Base-by-base conservation (phyloP, 2,888 invertebrate genomes). In the Therioaphis trifolii region DNA sequence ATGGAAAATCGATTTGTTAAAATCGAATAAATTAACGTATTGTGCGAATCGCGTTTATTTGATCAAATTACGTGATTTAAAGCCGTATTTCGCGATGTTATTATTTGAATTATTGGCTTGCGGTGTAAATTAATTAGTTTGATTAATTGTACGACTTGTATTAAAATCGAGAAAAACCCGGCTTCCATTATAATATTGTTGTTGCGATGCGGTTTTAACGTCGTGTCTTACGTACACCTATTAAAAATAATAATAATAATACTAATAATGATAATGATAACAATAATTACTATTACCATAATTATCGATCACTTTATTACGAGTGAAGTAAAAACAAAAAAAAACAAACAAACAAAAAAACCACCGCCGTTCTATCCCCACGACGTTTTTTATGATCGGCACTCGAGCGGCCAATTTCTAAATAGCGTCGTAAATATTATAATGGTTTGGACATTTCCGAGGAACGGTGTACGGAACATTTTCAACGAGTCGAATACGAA, bases 381-480 rank as follows among this genome's bases (percentile, higher is more conserved):
- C 35, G 35, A 3, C 35, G 35, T 7, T 7, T 35, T 5, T 7
- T 35, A 46, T 24, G 46, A 69, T 68, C 43, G 24, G 7, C 11
- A 46, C 15, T 71, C 24, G 11, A 18, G 46, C 9, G 18, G 46
- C 9, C 24, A 24, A 46, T 71, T 71, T 46, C 18, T 9, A 46
- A 27, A 46, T 46, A 46, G 27, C 15, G 11, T 40, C 74, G 14
- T 55, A 74, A 74, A 74, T 52, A 40, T 52, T 55, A 52, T 55
- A 40, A 35, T 18, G 15, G 55, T 24, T 21, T 15, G 18, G n/a
- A n/a, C 40, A 12, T 74, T 74, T 24, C 74, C 55, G 74, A 24
- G 15, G 18, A 18, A 40, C 21, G 24, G 15, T 43, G 75, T 58
- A 40, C 74, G 18, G 55, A 75, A 58, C 58, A 27, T 75, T 75